Base-by-base conservation (phyloP, 2,113 vertebrate genomes). In the Channa maculata region DNA sequence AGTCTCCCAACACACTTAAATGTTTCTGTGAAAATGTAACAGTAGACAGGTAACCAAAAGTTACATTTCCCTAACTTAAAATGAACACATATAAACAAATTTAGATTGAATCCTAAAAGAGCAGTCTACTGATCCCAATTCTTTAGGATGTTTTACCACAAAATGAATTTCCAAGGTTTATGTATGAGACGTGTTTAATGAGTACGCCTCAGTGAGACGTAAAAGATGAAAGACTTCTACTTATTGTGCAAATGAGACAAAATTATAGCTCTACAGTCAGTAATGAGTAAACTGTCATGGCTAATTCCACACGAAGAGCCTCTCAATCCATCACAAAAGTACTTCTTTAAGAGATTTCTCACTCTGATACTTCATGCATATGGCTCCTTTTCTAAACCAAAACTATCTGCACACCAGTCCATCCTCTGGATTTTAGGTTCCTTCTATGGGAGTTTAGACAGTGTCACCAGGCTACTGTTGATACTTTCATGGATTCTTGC, bases 401-500 rank as follows among this genome's bases (percentile, higher is more conserved):
- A 43, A 48, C n/a, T n/a, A 2, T 52, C 34, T 62, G 15, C 45
- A 24, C 36, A 7, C 6, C 54, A 6, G n/a, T 11, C 15, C 37
- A 15, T 13, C 36, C 36, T 52, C 7, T 24, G 4, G 13, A 43
- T 24, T 55, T 69, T 54, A 34, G 4, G 52, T 5, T n/a, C 15
- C 48, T 41, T 68, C 52, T 33, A 36, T 36, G 43, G 3, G 12
- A 12, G 24, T 51, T 43, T 9, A 46, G 13, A 45, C 65, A 14
- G 24, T 24, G 24, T 60, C 58, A 8, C 33, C 13, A 10, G 15
- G 41, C 37, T 1, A 6, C 43, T 43, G 65, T 39, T 68, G 60
- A 79, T 80, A 53, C 77, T 71, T 72, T 7, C 50, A 66, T 4
- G 24, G 50, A 49, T 46, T 36, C 43, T 34, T 36, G 59, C 63